These are phyloP conservation scores for Danio rerio DNA, from an alignment of 2,113 vertebrate genomes.

Conservation along the genomic window GRCz12tu NC_133196.1:23763501-23764000, in stretches of 20 bases:
- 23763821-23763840: neutral
- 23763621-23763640: neutral
- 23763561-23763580: neutral
- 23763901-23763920: too few species aligned
- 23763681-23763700: neutral
- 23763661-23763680: neutral
- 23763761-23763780: slow-evolving; percentile 97
- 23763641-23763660: neutral
- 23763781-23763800: slow-evolving; percentile 98
- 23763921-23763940: too few species aligned
- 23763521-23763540: slow-evolving; percentile 97
- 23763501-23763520: slow-evolving; percentile 92
- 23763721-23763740: slow-evolving; percentile 94
- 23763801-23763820: slow-evolving; percentile 91
- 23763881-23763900: too few species aligned
- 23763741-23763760: slow-evolving; percentile 98
- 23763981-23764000: too few species aligned
- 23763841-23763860: neutral
- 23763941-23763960: too few species aligned
- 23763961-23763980: too few species aligned
- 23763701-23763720: neutral
- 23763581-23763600: neutral
- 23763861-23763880: too few species aligned
- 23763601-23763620: neutral
- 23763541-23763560: slow-evolving; percentile 96